Conservation (phyloP, 2,888 invertebrate genomes). For the Eilema sororculum region DNA sequence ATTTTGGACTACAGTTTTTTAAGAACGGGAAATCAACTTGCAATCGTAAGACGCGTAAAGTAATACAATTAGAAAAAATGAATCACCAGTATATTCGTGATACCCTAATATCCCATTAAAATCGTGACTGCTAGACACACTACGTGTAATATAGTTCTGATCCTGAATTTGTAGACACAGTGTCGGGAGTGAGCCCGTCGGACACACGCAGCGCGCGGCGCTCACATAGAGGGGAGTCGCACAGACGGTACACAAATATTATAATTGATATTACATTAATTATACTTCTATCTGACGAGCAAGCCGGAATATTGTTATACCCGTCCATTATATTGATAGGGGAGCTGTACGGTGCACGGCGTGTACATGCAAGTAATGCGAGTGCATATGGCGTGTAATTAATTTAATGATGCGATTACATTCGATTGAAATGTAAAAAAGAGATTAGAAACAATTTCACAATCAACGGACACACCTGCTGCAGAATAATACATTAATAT, state of each 20-base stretch:
- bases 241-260: conserved; percentile 14
- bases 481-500: background rate
- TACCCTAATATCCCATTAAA: background rate
- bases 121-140: background rate
- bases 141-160: conserved; percentile 2
- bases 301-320: conserved; percentile 8
- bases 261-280: conserved; percentile 21
- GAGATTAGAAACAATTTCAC: background rate
- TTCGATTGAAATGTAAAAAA: background rate
- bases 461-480: background rate
- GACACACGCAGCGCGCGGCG: background rate
- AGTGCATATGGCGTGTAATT: conserved; percentile 10
- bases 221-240: conserved; percentile 7
- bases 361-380: conserved; percentile 5
- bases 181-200: background rate
- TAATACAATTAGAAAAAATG: too few relatives aligned
- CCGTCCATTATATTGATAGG: conserved; percentile 5
- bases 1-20: background rate
- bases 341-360: background rate
- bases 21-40: too few relatives aligned
- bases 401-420: conserved; percentile 5
- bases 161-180: background rate
- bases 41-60: too few relatives aligned
- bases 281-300: conserved; percentile 14
- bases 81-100: too few relatives aligned